Conservation (phyloP, 2,888 invertebrate genomes). For the Hemaris fuciformis region DNA sequence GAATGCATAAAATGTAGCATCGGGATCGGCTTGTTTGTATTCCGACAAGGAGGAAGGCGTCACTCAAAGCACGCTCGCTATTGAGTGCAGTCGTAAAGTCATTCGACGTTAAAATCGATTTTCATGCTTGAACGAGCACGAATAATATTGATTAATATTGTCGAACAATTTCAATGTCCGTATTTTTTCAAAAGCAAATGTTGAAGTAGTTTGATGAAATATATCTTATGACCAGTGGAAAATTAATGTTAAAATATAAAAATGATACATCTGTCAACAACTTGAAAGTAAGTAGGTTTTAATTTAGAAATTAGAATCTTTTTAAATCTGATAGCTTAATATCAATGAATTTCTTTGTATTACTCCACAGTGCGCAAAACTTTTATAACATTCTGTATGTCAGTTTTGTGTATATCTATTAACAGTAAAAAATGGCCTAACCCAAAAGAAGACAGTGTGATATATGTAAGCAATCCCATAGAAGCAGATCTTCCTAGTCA, state of each 20-base stretch:
- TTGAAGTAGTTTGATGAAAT: not conserved
- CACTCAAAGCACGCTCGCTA: constrained; percentile 15
- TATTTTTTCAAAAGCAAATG: not conserved
- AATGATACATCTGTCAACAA: constrained; percentile 12
- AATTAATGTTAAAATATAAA: constrained; percentile 5
- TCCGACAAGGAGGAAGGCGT: not conserved
- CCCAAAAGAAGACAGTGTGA: constrained; percentile 30
- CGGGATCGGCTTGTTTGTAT: not conserved
- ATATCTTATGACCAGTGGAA: not conserved
- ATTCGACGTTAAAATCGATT: constrained; percentile 49
- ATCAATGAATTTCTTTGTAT: not conserved
- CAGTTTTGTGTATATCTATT: constrained; percentile 29
- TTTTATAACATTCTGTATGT: constrained; percentile 28
- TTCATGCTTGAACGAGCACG: constrained; percentile 46
- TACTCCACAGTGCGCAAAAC: constrained; percentile 39
- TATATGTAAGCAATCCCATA: constrained; percentile 50
- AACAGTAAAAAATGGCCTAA: constrained; percentile 32
- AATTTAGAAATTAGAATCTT: not conserved
- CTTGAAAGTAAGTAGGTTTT: constrained; percentile 27
- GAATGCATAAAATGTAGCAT: not conserved
- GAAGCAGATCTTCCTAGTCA: constrained; percentile 51
- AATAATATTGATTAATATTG: constrained; percentile 24
- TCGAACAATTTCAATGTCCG: not conserved
- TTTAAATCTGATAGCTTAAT: not conserved
- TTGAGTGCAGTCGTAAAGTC: constrained; percentile 41